Conservation (phyloP, 2,113 vertebrate genomes). For the Steatornis caripensis region DNA sequence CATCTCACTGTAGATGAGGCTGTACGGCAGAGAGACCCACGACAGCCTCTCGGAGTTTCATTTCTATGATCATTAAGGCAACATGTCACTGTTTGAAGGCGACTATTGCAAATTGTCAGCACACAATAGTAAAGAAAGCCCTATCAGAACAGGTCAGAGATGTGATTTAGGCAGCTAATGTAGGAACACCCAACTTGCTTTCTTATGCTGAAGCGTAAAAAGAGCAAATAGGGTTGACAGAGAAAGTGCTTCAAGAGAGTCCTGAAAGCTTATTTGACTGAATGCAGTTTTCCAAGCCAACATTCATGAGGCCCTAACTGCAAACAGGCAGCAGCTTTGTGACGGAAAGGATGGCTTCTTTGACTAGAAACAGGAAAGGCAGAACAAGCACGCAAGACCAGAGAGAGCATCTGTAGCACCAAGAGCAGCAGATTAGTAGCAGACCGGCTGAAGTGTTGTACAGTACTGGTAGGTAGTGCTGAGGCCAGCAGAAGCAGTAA, state of each 20-base stretch:
- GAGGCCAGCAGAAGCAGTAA: neutral
- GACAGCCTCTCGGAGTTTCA: neutral
- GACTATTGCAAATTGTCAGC: no score
- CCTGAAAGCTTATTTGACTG: neutral
- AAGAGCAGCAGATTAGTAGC: neutral
- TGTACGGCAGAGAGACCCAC: neutral
- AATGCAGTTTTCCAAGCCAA: neutral
- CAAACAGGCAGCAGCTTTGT: neutral
- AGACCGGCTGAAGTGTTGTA: neutral
- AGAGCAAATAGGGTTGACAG: neutral
- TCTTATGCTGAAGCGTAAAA: neutral
- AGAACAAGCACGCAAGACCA: neutral
- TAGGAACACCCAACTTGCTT: neutral
- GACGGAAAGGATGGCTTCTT: neutral
- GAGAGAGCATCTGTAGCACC: neutral
- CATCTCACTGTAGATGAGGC: neutral
- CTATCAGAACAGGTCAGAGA: neutral
- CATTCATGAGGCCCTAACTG: fast-evolving
- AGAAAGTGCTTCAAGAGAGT: neutral
- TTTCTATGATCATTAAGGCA: neutral
- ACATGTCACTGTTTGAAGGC: no score
- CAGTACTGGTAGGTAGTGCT: neutral
- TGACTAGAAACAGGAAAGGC: neutral
- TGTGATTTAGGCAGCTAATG: neutral
- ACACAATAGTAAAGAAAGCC: neutral